Conservation (phyloP, 2,888 invertebrate species). For the Ecliptopera silaceata region DNA sequence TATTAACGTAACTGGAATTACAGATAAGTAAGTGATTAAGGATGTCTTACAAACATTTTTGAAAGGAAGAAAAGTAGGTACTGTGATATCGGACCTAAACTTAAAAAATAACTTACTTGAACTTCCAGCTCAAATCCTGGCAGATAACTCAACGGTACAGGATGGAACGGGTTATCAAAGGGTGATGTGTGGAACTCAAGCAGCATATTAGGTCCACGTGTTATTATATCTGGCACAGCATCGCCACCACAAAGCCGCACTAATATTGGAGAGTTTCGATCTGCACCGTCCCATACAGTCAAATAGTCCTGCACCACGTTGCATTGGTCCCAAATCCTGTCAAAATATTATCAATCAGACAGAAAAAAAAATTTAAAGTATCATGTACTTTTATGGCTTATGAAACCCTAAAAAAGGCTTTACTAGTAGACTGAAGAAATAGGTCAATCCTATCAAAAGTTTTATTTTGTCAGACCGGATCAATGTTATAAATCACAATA, state of each 20-base stretch:
- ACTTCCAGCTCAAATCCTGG: conserved; percentile 93
- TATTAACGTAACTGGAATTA: too few species aligned
- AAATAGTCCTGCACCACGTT: conserved; percentile 92
- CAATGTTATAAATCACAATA: not conserved
- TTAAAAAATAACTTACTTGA: conserved; percentile 78
- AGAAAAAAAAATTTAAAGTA: too few species aligned
- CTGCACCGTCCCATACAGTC: conserved; percentile 91
- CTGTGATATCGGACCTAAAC: too few species aligned
- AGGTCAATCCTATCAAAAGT: not conserved
- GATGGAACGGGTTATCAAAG: conserved; percentile 92
- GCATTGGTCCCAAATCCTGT: conserved; percentile 91
- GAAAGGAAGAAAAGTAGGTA: too few species aligned
- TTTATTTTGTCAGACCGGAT: not conserved
- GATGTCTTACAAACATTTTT: too few species aligned
- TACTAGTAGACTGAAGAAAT: not conserved
- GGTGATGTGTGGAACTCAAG: conserved; percentile 92
- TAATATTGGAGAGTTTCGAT: conserved; percentile 87
- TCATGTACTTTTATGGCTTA: not conserved
- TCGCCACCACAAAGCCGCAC: conserved; percentile 92
- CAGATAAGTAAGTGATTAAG: too few species aligned
- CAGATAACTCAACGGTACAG: conserved; percentile 89
- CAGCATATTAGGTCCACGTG: conserved; percentile 89
- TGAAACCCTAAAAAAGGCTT: not conserved
- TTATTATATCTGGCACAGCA: conserved; percentile 90
- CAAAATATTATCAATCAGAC: conserved; percentile 22